A percentile compares a stretch with the other conserved stretches of the same genome.
Conservation (phyloP, 2,888 invertebrate genomes). For the Thymelicus sylvestris region DNA sequence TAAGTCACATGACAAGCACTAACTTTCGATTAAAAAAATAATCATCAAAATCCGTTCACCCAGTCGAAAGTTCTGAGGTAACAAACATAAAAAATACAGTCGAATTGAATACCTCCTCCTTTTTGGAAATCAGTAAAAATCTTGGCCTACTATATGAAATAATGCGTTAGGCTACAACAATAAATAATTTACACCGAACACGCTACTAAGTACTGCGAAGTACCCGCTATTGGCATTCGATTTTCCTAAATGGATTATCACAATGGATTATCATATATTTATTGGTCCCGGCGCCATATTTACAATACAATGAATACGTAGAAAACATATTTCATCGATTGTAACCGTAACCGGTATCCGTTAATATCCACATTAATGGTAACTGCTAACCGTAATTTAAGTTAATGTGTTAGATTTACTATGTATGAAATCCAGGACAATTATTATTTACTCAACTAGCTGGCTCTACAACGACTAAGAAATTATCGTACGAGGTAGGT, state of each 20-base stretch:
- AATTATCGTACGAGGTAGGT: not conserved
- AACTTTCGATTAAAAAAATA: too few species aligned
- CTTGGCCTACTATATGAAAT: not conserved
- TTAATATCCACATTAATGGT: conserved; percentile 14
- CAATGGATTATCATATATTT: conserved; percentile 16
- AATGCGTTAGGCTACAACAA: not conserved
- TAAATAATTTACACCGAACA: not conserved
- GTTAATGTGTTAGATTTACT: conserved; percentile 15
- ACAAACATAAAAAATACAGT: too few species aligned
- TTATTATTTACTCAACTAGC: not conserved
- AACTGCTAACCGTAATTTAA: conserved; percentile 6
- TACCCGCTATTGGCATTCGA: not conserved
- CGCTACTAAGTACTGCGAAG: not conserved
- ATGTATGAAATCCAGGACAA: conserved; percentile 1
- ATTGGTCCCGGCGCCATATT: conserved; percentile 11
- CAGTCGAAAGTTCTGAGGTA: too few species aligned
- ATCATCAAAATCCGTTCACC: too few species aligned
- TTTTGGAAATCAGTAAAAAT: too few species aligned
- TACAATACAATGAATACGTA: conserved; percentile 9
- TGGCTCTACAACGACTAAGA: not conserved
- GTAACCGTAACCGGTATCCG: not conserved
- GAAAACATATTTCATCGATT: conserved; percentile 21
- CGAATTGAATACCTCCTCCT: too few species aligned
- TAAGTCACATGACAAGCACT: too few species aligned
- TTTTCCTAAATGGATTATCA: conserved; percentile 16